Evolutionary conservation across 2,888 invertebrate species (phyloP).

Genomic region (Congeria kusceri): DNA sequence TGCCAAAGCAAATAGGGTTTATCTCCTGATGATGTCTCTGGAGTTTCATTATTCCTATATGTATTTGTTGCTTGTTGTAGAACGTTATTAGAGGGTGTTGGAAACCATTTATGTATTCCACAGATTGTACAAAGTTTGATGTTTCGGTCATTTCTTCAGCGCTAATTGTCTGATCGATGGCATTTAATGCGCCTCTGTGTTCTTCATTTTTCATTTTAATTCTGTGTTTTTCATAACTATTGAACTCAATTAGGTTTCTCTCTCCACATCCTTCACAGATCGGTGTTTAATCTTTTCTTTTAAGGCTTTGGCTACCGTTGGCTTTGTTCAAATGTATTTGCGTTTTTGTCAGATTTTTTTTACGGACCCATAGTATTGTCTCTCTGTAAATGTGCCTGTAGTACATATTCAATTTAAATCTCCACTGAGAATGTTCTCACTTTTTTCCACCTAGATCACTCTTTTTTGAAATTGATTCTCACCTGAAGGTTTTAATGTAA

Average conservation of each 20-base stretch:
- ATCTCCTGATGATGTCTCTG: slow-evolving; percentile 2
- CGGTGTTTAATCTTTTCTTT: not conserved
- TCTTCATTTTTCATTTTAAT: not conserved
- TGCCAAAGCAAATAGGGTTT: slow-evolving; percentile 12
- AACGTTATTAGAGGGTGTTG: slow-evolving; percentile 8
- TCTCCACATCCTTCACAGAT: slow-evolving; percentile 13
- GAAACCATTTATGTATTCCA: slow-evolving; percentile 2
- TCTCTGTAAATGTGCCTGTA: not conserved
- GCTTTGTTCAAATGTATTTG: slow-evolving; percentile 18
- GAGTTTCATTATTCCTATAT: not conserved
- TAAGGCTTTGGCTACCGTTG: not conserved
- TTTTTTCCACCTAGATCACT: not conserved
- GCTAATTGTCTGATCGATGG: not conserved
- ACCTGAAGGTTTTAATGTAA: not conserved
- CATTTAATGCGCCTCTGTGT: not conserved
- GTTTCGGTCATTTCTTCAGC: not conserved
- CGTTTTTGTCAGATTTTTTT: not conserved
- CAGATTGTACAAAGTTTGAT: not conserved
- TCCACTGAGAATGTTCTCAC: not conserved
- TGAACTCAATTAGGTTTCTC: not conserved
- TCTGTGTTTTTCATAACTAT: not conserved
- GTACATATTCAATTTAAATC: not conserved
- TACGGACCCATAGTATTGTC: slow-evolving; percentile 2
- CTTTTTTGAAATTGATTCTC: not conserved
- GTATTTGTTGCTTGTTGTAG: slow-evolving; percentile 6